These are phyloP conservation scores for Zaprionus bogoriensis DNA, from an alignment of 2,888 invertebrate species.

Conservation along the genomic window DNA sequence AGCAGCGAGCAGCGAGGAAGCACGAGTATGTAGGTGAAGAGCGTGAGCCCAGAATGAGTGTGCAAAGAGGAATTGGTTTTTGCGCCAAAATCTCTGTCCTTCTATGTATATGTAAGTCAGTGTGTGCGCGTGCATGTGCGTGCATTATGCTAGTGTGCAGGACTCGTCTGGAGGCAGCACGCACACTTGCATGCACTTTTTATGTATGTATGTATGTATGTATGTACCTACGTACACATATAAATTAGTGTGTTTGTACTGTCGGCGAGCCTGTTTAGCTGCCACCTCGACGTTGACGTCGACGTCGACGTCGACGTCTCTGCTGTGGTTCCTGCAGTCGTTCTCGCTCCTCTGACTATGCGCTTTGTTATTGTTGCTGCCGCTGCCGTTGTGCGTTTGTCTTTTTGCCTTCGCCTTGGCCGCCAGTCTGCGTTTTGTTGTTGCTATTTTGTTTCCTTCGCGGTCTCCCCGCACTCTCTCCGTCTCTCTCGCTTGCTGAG, in stretches of 20 bases:
- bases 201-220: conserved; percentile 5
- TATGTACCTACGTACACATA: too few relatives aligned
- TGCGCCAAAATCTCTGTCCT: conserved; percentile 64
- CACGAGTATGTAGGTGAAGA: conserved; percentile 71
- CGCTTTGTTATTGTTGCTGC: conserved; percentile 35
- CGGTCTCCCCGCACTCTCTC: conserved; percentile 32
- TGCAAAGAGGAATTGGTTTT: conserved; percentile 64
- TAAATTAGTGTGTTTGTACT: too few relatives aligned
- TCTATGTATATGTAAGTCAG: conserved; percentile 39
- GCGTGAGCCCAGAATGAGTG: conserved; percentile 54
- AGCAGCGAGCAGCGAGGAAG: conserved; percentile 19
- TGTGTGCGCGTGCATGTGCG: conserved; percentile 31
- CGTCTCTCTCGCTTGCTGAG: conserved; percentile 23
- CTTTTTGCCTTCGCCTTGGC: conserved; percentile 65
- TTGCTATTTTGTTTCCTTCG: conserved; percentile 46
- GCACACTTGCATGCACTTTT: not conserved
- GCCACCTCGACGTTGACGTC: conserved; percentile 39
- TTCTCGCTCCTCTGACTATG: conserved; percentile 57
- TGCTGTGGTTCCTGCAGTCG: conserved; percentile 56
- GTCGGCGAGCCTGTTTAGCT: conserved; percentile 69
- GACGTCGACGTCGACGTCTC: conserved; percentile 21
- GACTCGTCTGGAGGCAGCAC: conserved; percentile 45
- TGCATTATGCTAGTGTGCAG: too few relatives aligned
- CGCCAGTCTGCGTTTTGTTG: conserved; percentile 37
- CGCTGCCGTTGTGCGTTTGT: conserved; percentile 49